These are phyloP conservation scores for Dasysyrphus tricinctus DNA, from an alignment of 2,888 invertebrate genomes.

Conservation along the genomic window DNA sequence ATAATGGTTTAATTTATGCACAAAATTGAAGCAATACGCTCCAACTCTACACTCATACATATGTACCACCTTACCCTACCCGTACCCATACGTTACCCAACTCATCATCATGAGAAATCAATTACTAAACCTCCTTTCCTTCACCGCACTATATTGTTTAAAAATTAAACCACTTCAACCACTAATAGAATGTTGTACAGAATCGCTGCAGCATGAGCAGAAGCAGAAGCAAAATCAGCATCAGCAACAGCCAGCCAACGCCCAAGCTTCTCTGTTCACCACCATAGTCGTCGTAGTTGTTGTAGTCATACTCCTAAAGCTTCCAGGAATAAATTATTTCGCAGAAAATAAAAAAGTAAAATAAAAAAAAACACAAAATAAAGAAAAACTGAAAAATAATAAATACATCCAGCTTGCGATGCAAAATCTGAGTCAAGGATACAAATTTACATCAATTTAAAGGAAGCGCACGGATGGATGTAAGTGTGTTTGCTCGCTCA, in stretches of 20 bases:
- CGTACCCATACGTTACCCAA: constrained; percentile 1
- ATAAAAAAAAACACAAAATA: constrained; percentile 23
- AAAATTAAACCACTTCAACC: constrained; percentile 56
- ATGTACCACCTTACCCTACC: neutral
- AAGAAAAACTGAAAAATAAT: constrained; percentile 49
- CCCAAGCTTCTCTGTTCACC: constrained; percentile 47
- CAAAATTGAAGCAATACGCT: constrained; percentile 14
- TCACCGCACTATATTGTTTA: constrained; percentile 22
- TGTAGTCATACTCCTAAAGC: constrained; percentile 32
- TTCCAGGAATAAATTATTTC: constrained; percentile 61
- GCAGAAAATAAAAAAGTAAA: constrained; percentile 24
- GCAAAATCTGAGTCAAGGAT: constrained; percentile 74
- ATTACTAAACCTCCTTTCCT: constrained; percentile 39
- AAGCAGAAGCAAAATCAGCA: neutral
- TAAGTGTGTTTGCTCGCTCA: constrained; percentile 31
- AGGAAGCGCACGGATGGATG: constrained; percentile 52
- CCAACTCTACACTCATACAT: neutral
- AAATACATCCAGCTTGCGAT: constrained; percentile 63
- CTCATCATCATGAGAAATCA: constrained; percentile 46
- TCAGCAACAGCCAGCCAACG: constrained; percentile 58
- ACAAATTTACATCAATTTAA: constrained; percentile 74
- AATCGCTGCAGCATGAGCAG: constrained; percentile 32
- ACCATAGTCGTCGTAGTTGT: constrained; percentile 25
- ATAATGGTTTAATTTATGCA: constrained; percentile 27
- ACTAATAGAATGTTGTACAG: constrained; percentile 44